Evolutionary conservation across 2,797 vertebrate species (phyloP), one percentile per base, ranked within the genome.

Genomic region (Naso thynnoides): DNA sequence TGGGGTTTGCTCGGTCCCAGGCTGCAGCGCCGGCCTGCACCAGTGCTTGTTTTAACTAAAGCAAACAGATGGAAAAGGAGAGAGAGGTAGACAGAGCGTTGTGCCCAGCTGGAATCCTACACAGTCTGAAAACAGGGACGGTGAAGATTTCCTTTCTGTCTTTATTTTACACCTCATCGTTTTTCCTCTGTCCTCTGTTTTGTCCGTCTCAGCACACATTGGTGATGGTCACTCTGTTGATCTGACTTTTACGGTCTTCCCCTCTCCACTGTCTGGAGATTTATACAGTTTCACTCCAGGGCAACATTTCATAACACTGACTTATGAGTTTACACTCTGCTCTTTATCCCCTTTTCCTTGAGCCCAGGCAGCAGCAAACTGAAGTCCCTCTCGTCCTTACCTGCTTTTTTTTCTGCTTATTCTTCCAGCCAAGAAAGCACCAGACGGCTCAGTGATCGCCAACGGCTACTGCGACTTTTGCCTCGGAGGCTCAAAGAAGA

Each of bases 401-500:
- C n/a, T 36, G 14, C 50, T 36, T 73, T 81, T 54, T 67, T 70
- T 81, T 78, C 44, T 73, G 36, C 65, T 50, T 66, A 52, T 57
- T 56, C 64, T 59, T 54, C 21, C 93, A 97, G 96, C 96, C 91
- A 97, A 97, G 92, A 97, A 97, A 94, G 96, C 96, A 2, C 93
- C 96, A 5, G 96, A 97, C 0, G 96, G 97, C 79, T 96, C 96
- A 0, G 96, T 97, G 89, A 97, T 97, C 76, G 96, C 96, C 79
- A 98, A 97, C 14, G 96, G 96, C 84, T 97, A 97, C 93, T 98
- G 97, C 78, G 97, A 98, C 93, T 98, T 98, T 94, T 98, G 97
- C 87, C 94, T 98, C 58, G 97, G 97, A 48, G 97, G 96, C 85
- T 97, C 96, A 61, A 97, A 97, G 94, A 98, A 98, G 94, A 97